A percentile compares a stretch with the other conserved stretches of the same genome.
Evolutionary conservation across 2,797 vertebrate species (phyloP).

Genomic region (Falco columbarius): DNA sequence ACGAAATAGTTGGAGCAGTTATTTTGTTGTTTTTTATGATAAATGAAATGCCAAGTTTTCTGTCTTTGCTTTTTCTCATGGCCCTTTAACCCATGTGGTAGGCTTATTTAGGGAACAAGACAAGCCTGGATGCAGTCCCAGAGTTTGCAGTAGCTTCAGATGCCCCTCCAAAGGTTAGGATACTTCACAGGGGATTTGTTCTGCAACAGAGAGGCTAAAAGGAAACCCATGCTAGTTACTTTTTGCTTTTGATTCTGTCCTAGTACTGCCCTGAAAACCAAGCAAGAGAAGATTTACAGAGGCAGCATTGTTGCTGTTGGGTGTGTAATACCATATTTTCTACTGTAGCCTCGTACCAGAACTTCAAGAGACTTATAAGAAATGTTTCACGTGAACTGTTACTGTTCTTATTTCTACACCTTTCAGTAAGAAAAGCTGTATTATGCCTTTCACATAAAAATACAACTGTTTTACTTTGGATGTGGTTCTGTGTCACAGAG

Average conservation of each 20-base stretch:
- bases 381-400: neutral
- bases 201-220: slow-evolving; percentile 40
- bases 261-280: slow-evolving; percentile 29
- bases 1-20: slow-evolving; percentile 32
- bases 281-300: slow-evolving; percentile 34
- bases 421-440: neutral
- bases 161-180: slow-evolving; percentile 68
- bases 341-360: neutral
- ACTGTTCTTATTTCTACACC: neutral
- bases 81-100: slow-evolving; percentile 62
- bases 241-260: slow-evolving; percentile 46
- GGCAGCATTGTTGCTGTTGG: slow-evolving; percentile 45
- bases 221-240: slow-evolving; percentile 48
- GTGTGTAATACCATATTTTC: slow-evolving; percentile 7
- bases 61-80: slow-evolving; percentile 64
- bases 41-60: slow-evolving; percentile 41
- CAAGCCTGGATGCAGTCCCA: slow-evolving; percentile 63
- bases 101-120: slow-evolving; percentile 69
- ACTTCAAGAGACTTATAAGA: neutral
- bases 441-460: neutral
- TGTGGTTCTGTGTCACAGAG: neutral
- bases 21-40: slow-evolving; percentile 41
- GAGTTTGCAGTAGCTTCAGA: slow-evolving; percentile 68
- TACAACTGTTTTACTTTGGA: neutral
- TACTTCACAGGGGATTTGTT: slow-evolving; percentile 55